Evolutionary conservation across 1,140 invertebrate species (phyloP), one percentile per base, ranked within the genome.

Genomic region (Tetranychus cinnabarinus): DNA sequence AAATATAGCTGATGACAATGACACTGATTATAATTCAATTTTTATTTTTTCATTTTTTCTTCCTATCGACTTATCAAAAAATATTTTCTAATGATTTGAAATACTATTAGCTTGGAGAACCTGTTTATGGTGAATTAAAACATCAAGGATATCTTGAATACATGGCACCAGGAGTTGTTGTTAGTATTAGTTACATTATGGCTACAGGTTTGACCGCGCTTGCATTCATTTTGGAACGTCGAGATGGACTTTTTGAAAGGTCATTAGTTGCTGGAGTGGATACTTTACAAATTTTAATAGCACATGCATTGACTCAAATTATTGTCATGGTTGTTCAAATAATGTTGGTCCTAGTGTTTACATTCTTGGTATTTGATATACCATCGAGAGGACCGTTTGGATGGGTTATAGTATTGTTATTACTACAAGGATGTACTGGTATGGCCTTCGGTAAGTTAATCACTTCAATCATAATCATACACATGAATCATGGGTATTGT

Each of bases 121-220:
- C 88, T 5, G 82, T 96, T 66, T 95, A 93, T 72, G 90, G 89
- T 58, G 80, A 81, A 35, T 80, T 78, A 2, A 55, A 61, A 66
- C 78, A 85, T 66, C 86, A 88, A 33, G 88, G 85, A 61, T 93
- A 93, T 69, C 91, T 87, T 2, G 86, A 93, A 72, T 96, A 95
- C 72, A 90, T 92, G 64, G 88, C 90, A 39, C 89, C 90, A 45
- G 90, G 90, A 66, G 85, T 95, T 60, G 89, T 93, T 69, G 75
- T 65, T 7, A 91, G 88, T n/a, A 92, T 93, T 68, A 86, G 91
- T 1, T 96, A 92, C 76, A 93, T 95, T 78, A 79, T 96, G 75
- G 88, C 90, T 33, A 88, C 92, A 13, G 88, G 89, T 33, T 72
- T 95, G 57, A 95, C 90, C 13, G 88, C 88, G 2, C 84, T 90